Percentiles rank a stretch among this genome's conserved stretches.
phyloP scores from a whole-genome alignment of 2,113 vertebrate species.

The Corythornis vintsioides region DNA sequence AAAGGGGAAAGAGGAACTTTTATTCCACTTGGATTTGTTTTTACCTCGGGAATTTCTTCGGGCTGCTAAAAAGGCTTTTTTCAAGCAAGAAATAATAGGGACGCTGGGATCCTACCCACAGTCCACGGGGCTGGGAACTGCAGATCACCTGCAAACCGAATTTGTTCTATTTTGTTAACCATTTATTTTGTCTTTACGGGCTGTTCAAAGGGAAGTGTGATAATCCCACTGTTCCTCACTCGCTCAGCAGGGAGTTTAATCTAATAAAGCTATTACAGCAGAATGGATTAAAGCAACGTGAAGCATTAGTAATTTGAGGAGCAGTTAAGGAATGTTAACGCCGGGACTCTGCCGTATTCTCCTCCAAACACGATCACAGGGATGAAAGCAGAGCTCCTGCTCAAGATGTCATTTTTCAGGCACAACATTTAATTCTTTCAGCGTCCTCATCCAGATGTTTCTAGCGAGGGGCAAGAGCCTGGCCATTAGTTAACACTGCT shows the following conservation, averaged over 20 bases:
- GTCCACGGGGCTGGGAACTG: neutral
- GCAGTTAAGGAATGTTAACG: constrained; percentile 74
- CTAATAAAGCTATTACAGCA: constrained; percentile 76
- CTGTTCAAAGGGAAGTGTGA: constrained; percentile 78
- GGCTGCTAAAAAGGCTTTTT: constrained; percentile 70
- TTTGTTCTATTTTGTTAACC: constrained; percentile 76
- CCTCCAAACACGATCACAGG: constrained; percentile 62
- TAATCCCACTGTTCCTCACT: constrained; percentile 77
- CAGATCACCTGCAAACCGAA: constrained; percentile 73
- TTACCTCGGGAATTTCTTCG: constrained; percentile 66
- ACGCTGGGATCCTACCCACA: constrained; percentile 17
- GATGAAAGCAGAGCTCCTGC: constrained; percentile 65
- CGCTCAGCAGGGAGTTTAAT: constrained; percentile 74
- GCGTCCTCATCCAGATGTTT: constrained; percentile 55
- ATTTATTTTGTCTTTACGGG: constrained; percentile 79
- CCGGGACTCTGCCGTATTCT: constrained; percentile 47
- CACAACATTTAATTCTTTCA: constrained; percentile 62
- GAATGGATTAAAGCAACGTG: constrained; percentile 78
- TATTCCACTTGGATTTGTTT: constrained; percentile 58
- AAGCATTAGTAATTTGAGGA: constrained; percentile 74
- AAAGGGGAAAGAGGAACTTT: constrained; percentile 61
- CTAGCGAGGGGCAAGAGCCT: constrained; percentile 7
- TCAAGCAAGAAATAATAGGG: constrained; percentile 61
- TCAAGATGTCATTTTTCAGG: constrained; percentile 65
- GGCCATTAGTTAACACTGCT: constrained; percentile 32